Evolutionary conservation across 2,888 invertebrate genomes (phyloP).

Genomic region (Tiphia femorata): DNA sequence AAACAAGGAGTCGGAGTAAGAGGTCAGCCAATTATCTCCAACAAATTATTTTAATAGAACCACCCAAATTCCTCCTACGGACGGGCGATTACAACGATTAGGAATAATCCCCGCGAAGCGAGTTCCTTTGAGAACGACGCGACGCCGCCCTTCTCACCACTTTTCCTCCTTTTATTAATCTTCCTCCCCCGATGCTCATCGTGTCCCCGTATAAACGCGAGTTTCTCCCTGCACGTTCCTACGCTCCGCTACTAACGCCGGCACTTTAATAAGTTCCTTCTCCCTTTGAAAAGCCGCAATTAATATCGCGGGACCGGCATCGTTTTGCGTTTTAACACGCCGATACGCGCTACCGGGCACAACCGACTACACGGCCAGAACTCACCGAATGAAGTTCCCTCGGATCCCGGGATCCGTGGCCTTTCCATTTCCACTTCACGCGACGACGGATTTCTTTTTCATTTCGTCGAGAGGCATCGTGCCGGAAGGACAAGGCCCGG

Average conservation of each 20-base stretch:
- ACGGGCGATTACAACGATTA: too few species aligned
- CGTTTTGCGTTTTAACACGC: conserved; percentile 13
- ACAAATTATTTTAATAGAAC: too few species aligned
- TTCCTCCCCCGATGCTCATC: too few species aligned
- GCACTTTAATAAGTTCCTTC: not conserved
- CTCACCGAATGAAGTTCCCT: conserved; percentile 27
- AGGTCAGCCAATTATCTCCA: too few species aligned
- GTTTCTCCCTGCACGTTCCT: not conserved
- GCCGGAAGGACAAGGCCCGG: conserved; percentile 30
- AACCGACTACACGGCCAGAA: conserved; percentile 10
- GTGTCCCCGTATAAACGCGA: too few species aligned
- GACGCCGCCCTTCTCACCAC: too few species aligned
- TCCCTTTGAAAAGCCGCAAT: conserved; percentile 13
- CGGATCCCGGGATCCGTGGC: conserved; percentile 33
- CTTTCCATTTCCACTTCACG: conserved; percentile 53
- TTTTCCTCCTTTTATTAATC: too few species aligned
- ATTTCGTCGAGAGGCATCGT: conserved; percentile 46
- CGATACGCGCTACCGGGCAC: conserved; percentile 27
- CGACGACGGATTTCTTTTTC: conserved; percentile 50
- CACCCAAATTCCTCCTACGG: too few species aligned
- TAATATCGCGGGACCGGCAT: conserved; percentile 17
- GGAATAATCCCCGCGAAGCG: too few species aligned
- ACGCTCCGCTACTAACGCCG: not conserved
- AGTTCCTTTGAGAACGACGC: too few species aligned
- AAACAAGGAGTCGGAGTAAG: too few species aligned